Conservation (phyloP, 1,140 invertebrate species). For the Drosophila setifemur region DNA sequence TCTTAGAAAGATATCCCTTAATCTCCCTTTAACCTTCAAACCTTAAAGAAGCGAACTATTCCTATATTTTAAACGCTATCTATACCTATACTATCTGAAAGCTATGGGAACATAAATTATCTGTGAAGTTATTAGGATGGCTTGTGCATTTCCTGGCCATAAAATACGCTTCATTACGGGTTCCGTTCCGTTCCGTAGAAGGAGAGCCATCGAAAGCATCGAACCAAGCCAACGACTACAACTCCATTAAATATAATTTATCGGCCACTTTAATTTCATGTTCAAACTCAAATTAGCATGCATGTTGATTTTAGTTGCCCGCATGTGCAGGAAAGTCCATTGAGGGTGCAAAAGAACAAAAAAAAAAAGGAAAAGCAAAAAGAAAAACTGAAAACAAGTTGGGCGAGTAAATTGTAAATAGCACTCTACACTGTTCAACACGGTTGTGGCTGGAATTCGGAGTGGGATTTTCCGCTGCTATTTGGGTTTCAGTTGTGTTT, state of each 20-base stretch:
- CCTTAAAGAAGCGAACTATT: no score
- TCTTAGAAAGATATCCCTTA: no score
- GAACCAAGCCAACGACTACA: conserved; percentile 8
- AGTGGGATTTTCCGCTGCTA: neutral
- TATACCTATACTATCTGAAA: neutral
- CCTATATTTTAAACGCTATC: neutral
- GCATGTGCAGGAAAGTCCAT: conserved; percentile 34
- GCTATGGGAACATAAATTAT: no score
- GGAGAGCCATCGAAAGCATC: neutral
- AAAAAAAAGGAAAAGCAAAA: conserved; percentile 17
- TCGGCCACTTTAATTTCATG: conserved; percentile 56
- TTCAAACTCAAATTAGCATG: conserved; percentile 55
- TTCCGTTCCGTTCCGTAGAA: no score
- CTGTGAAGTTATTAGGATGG: no score
- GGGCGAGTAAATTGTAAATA: conserved; percentile 48
- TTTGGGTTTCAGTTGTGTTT: no score
- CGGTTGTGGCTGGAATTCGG: neutral
- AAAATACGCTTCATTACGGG: neutral
- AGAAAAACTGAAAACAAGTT: conserved; percentile 48
- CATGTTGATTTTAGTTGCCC: conserved; percentile 43
- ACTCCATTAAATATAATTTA: conserved; percentile 52
- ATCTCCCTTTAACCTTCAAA: no score
- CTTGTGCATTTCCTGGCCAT: neutral
- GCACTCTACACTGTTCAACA: conserved; percentile 17
- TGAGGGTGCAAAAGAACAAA: no score